Evolutionary conservation across 92 coral and sea anemone genomes (phyloP), one percentile per base, ranked within the genome.

Genomic region (Metridium senile): DNA sequence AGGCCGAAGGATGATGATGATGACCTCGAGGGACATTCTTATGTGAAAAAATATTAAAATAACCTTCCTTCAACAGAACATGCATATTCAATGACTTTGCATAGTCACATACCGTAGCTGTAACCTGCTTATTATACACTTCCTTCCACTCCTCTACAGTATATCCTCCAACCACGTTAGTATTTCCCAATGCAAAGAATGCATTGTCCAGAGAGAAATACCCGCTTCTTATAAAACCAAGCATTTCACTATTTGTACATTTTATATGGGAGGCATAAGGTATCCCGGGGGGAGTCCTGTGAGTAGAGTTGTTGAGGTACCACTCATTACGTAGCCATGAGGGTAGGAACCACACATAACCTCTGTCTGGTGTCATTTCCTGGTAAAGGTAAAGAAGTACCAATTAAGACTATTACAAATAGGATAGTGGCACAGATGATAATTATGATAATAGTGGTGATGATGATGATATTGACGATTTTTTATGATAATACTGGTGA

Each of bases 321-420:
- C 97, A 91, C 0, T 70, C 28, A 4, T 65, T 70, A 69, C 75
- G 89, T 72, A 91, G 68, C 97, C 97, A 91, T 9, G 86, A 82
- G 33, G 97, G 97, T 18, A 91, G 72, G 53, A 91, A 91, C 97
- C 97, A 91, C 10, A 91, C 93, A 43, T 85, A 91, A 22, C 93
- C 93, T 22, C 78, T 86, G 62, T 91, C 89, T 17, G 97, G 93
- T 26, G 88, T 85, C 62, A 91, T 78, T 17, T 79, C 87, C 97
- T 90, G 77, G 2, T 16, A 62, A 18, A 59, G 53, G 19, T 26
- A 63, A 68, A 49, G 56, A 68, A 49, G 20, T 19, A 23, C 22
- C 33, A 59, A 26, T 2, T 10, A 22, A 59, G 61, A 10, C 3
- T 20, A 10, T 3, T 45, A 28, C 26, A 62, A 1, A 29, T 21